Evolutionary conservation across 2,113 vertebrate species (phyloP).

Genomic region (Diglossa brunneiventris): DNA sequence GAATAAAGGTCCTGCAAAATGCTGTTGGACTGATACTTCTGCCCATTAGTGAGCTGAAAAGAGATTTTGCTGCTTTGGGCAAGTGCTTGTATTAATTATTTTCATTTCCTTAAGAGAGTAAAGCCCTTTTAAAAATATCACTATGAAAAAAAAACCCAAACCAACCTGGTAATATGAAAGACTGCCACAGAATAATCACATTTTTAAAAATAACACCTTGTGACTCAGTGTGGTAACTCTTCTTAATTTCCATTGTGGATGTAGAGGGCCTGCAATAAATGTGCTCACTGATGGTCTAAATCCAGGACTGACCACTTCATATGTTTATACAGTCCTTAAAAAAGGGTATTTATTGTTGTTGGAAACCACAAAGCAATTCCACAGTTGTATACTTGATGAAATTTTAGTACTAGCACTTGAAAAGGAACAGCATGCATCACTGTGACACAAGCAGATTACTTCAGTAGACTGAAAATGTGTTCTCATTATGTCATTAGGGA

Average conservation of each 20-base stretch:
- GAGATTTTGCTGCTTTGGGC: neutral
- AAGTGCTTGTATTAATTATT: neutral
- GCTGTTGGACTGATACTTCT: neutral
- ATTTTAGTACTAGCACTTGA: neutral
- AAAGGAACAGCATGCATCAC: neutral
- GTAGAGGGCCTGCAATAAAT: neutral
- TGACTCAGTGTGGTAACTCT: neutral
- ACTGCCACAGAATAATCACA: neutral
- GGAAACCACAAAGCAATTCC: neutral
- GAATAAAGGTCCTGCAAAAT: neutral
- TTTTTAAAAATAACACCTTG: slow-evolving; percentile 1
- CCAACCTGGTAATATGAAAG: neutral
- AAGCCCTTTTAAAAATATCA: neutral
- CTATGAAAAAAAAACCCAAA: too few species aligned
- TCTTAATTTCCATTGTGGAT: neutral
- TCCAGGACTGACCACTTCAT: neutral
- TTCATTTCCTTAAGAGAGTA: neutral
- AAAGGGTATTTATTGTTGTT: neutral
- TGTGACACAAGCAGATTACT: neutral
- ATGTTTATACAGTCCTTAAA: neutral
- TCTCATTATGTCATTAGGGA: neutral
- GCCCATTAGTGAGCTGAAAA: neutral
- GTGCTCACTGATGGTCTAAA: neutral
- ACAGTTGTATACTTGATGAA: neutral
- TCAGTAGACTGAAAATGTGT: neutral